phyloP scores from a whole-genome alignment of 2,888 invertebrate species.

The Oscheius sp. region DNA sequence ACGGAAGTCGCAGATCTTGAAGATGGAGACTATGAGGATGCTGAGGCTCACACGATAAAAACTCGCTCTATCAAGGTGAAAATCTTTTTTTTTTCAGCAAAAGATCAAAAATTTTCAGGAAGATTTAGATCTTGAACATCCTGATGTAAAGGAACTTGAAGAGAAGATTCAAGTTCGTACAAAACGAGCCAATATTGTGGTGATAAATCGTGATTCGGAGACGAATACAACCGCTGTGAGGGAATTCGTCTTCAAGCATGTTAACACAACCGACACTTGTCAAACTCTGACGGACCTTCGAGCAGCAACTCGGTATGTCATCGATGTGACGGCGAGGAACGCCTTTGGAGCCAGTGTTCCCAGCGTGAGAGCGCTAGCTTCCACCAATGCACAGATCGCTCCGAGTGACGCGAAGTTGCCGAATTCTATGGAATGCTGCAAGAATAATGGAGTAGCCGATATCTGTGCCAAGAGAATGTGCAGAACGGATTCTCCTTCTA shows the following conservation, averaged over 20 bases:
- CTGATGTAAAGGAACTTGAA: constrained; percentile 26
- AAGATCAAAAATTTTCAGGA: background rate
- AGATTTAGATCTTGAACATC: background rate
- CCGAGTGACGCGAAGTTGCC: constrained; percentile 44
- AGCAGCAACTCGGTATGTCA: constrained; percentile 79
- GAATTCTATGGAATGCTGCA: constrained; percentile 52
- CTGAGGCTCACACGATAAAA: constrained; percentile 29
- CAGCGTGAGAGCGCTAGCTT: constrained; percentile 49
- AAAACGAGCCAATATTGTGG: constrained; percentile 36
- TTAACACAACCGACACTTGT: constrained; percentile 77
- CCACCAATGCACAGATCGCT: constrained; percentile 51
- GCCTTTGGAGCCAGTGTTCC: constrained; percentile 76
- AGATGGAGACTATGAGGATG: constrained; percentile 43
- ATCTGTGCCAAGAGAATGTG: constrained; percentile 57
- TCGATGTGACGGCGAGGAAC: constrained; percentile 83
- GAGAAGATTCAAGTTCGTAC: background rate
- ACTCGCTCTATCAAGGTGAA: background rate
- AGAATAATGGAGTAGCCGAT: constrained; percentile 40
- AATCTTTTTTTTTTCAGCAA: background rate
- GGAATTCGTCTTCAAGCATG: constrained; percentile 52
- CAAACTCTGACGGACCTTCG: constrained; percentile 77
- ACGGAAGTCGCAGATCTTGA: constrained; percentile 48
- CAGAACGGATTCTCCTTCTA: constrained; percentile 42
- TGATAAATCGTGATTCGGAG: constrained; percentile 52
- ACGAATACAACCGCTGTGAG: constrained; percentile 53